A percentile compares a stretch with the other conserved stretches of the same genome.
These are phyloP conservation scores for Cremastinae sp. DNA, from an alignment of 2,888 invertebrate genomes.

Conservation along the genomic window DNA sequence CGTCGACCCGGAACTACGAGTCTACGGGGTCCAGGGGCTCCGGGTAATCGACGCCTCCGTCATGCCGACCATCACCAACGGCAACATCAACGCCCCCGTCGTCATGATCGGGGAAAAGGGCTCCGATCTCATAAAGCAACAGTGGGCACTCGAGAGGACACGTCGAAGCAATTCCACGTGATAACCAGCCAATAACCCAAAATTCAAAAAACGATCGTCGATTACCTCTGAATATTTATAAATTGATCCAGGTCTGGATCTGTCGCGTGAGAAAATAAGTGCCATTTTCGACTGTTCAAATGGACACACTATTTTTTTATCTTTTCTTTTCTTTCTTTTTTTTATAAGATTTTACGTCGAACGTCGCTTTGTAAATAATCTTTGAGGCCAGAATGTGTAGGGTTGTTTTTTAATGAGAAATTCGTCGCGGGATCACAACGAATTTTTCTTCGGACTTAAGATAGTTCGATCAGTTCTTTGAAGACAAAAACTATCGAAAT, in stretches of 20 bases:
- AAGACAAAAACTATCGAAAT: too few species aligned
- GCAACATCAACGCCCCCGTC: slow-evolving; percentile 93
- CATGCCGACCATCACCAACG: slow-evolving; percentile 93
- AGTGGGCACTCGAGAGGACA: slow-evolving; percentile 81
- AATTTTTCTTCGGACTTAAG: too few species aligned
- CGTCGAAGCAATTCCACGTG: slow-evolving; percentile 45
- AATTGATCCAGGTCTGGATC: too few species aligned
- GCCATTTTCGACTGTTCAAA: too few species aligned
- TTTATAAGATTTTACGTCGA: background rate
- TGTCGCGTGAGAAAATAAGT: too few species aligned
- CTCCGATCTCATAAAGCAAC: slow-evolving; percentile 89
- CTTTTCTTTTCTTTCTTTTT: too few species aligned
- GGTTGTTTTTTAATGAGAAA: slow-evolving; percentile 28
- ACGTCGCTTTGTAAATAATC: slow-evolving; percentile 30
- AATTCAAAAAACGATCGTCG: background rate
- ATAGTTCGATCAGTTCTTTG: too few species aligned
- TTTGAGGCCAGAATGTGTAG: slow-evolving; percentile 18
- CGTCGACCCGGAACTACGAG: slow-evolving; percentile 88
- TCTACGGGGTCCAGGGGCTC: slow-evolving; percentile 89
- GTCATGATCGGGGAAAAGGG: slow-evolving; percentile 95
- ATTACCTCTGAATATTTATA: too few species aligned
- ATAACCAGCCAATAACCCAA: slow-evolving; percentile 17
- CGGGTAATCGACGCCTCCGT: slow-evolving; percentile 93
- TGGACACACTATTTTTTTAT: too few species aligned
- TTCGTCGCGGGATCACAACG: slow-evolving; percentile 24